Evolutionary conservation across 2,113 vertebrate genomes (phyloP).

Genomic region (Eretmochelys imbricata): DNA sequence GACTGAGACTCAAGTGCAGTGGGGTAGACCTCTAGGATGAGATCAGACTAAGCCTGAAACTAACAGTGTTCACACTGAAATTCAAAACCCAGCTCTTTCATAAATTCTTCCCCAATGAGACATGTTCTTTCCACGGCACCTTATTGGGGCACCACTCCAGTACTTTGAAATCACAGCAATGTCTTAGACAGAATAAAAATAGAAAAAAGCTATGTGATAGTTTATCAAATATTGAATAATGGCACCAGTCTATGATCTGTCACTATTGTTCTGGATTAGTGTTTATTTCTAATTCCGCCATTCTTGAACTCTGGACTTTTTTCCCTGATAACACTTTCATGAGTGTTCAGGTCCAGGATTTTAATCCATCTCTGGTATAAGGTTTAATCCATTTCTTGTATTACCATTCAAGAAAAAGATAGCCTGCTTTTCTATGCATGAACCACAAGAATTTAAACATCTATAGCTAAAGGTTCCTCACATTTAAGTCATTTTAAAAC

Average conservation of each 20-base stretch:
- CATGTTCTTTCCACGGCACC: not conserved
- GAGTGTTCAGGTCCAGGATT: not conserved
- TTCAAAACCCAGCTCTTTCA: not conserved
- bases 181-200: not conserved
- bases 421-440: not conserved
- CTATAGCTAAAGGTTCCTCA: not conserved
- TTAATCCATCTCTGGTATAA: not conserved
- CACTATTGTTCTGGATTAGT: not conserved
- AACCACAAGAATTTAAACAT: not conserved
- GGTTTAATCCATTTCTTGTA: not conserved
- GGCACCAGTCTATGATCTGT: rapidly evolving
- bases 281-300: not conserved
- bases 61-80: not conserved
- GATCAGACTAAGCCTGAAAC: not conserved
- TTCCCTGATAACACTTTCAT: not conserved
- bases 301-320: not conserved
- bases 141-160: not conserved
- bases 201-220: not conserved
- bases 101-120: not conserved
- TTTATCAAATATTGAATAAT: not conserved
- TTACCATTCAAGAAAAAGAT: not conserved
- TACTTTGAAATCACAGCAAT: not conserved
- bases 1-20: too few species aligned
- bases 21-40: too few species aligned
- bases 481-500: not conserved